These are phyloP conservation scores for Megaceryle maxima DNA, from an alignment of 2,113 vertebrate species.

Conservation along the genomic window DNA sequence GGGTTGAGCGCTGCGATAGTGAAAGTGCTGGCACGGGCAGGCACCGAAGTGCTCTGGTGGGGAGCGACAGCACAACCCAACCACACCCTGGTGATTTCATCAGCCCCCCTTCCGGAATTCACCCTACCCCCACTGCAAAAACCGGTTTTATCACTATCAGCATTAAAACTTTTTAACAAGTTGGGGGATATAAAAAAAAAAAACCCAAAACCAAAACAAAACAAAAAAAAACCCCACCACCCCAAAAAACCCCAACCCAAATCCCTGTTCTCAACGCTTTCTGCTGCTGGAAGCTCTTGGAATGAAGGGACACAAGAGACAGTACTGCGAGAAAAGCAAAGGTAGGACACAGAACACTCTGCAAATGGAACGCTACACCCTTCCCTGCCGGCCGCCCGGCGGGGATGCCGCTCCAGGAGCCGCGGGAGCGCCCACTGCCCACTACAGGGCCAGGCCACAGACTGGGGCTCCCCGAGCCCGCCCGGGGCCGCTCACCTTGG, in stretches of 20 bases:
- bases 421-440: background rate
- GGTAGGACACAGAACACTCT: fast-evolving
- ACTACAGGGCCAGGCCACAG: background rate
- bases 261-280: background rate
- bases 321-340: background rate
- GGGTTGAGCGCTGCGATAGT: background rate
- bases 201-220: too few relatives aligned
- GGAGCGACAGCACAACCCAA: background rate
- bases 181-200: too few relatives aligned
- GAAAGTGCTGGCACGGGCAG: background rate
- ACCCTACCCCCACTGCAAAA: background rate
- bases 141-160: background rate
- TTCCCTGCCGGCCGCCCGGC: background rate
- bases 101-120: slow-evolving; percentile 40
- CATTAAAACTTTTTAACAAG: background rate
- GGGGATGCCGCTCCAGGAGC: background rate
- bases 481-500: slow-evolving; percentile 82
- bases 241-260: background rate
- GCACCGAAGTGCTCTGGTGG: background rate
- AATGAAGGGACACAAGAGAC: background rate
- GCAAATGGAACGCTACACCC: background rate
- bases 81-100: slow-evolving; percentile 40
- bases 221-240: too few relatives aligned
- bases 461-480: background rate
- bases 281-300: background rate